A percentile compares a stretch with the other conserved stretches of the same genome.
Conservation (phyloP, 2,113 vertebrate genomes). For the Lampris incognitus region DNA sequence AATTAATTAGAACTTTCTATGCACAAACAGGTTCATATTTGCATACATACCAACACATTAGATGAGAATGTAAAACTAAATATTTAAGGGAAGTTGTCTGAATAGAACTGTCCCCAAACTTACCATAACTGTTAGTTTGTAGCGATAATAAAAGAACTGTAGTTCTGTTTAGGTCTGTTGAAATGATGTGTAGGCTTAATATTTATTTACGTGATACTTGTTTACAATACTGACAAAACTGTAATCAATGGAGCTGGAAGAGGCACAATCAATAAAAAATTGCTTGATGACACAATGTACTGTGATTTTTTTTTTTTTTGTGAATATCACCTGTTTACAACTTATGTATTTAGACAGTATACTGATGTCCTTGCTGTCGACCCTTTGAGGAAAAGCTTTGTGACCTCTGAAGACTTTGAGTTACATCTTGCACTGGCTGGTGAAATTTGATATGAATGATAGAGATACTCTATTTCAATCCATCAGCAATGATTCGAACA, state of each 20-base stretch:
- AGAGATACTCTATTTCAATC: too few species aligned
- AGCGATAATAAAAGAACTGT: not conserved
- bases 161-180: conserved; percentile 1
- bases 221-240: not conserved
- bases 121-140: not conserved
- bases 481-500: too few species aligned
- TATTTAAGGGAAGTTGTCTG: not conserved
- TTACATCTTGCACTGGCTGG: too few species aligned
- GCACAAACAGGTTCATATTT: not conserved
- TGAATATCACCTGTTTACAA: too few species aligned
- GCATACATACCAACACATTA: not conserved
- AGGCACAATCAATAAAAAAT: conserved; percentile 39
- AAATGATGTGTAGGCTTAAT: not conserved
- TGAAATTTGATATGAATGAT: too few species aligned
- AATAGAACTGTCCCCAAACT: conserved; percentile 17
- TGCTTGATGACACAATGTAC: conserved; percentile 3
- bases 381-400: too few species aligned
- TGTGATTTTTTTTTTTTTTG: conserved; percentile 11
- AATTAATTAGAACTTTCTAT: conserved; percentile 10
- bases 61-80: not conserved
- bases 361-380: too few species aligned
- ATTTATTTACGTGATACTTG: not conserved
- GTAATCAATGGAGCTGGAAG: not conserved
- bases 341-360: too few species aligned
- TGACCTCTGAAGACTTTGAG: too few species aligned